Conservation (phyloP, 2,113 vertebrate genomes). For the Tragulus kanchil region DNA sequence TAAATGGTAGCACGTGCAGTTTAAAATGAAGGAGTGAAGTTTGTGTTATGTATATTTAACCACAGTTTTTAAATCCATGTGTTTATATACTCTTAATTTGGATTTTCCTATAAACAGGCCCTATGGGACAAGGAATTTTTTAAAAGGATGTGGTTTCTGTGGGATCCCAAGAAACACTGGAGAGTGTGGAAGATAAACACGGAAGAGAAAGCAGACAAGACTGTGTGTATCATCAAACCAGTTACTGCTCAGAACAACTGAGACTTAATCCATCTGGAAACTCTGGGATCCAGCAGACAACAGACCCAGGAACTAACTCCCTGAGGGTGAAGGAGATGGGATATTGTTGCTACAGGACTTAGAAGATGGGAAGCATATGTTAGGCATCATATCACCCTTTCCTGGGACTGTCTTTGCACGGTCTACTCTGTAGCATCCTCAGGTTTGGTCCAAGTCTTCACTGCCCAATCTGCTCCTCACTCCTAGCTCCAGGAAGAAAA, state of each 20-base stretch:
- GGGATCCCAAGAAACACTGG: background rate
- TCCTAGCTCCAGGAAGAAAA: background rate
- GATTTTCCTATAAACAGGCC: background rate
- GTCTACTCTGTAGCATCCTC: background rate
- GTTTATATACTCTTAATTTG: background rate
- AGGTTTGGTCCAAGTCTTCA: background rate
- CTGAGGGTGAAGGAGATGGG: background rate
- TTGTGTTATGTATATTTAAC: background rate
- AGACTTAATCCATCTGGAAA: background rate
- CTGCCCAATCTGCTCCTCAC: background rate
- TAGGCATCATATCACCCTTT: no score
- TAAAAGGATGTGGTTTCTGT: background rate
- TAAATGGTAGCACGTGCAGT: background rate
- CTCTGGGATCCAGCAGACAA: background rate
- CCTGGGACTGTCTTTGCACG: background rate
- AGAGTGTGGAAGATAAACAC: background rate
- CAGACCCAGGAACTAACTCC: background rate
- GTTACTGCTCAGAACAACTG: background rate
- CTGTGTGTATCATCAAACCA: background rate
- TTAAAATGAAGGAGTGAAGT: background rate
- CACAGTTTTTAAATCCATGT: background rate
- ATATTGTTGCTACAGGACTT: background rate
- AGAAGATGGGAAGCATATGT: fast-evolving
- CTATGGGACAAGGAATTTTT: background rate
- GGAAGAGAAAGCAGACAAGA: background rate